These are phyloP conservation scores for human DNA, from an alignment of 2,113 vertebrate genomes.

Conservation along the genomic window DNA sequence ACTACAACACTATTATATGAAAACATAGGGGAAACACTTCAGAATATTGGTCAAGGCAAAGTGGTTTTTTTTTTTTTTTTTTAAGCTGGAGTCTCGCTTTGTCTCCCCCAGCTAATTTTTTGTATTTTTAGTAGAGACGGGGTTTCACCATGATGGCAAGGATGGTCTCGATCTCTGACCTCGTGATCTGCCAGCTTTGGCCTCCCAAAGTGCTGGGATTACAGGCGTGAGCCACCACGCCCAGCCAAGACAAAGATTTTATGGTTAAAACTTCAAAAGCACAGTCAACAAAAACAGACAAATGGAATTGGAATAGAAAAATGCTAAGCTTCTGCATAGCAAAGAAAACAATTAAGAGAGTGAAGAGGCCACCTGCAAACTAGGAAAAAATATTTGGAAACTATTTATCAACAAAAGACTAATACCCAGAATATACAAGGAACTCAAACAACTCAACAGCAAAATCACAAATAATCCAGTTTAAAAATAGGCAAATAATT, in stretches of 20 bases:
- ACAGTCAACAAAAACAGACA: neutral
- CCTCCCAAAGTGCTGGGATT: too few species aligned
- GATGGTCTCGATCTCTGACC: too few species aligned
- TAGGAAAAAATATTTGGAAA: neutral
- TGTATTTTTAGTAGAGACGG: too few species aligned
- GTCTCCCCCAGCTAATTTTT: too few species aligned
- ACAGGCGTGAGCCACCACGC: too few species aligned
- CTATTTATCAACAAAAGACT: neutral
- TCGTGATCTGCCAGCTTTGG: too few species aligned
- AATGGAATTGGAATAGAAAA: neutral
- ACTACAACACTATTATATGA: neutral
- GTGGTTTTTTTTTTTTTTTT: too few species aligned
- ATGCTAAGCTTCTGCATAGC: neutral
- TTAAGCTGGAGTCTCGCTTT: too few species aligned
- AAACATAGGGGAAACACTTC: neutral
- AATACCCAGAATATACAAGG: too few species aligned
- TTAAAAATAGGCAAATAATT: neutral
- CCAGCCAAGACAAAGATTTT: neutral
- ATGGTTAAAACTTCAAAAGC: neutral
- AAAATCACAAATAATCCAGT: neutral
- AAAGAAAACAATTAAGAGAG: neutral
- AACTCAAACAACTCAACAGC: too few species aligned
- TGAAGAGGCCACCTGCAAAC: neutral
- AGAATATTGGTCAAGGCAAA: neutral
- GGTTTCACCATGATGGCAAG: too few species aligned